Conservation (phyloP, 2,113 vertebrate genomes). For the Microcebus griseorufus region DNA sequence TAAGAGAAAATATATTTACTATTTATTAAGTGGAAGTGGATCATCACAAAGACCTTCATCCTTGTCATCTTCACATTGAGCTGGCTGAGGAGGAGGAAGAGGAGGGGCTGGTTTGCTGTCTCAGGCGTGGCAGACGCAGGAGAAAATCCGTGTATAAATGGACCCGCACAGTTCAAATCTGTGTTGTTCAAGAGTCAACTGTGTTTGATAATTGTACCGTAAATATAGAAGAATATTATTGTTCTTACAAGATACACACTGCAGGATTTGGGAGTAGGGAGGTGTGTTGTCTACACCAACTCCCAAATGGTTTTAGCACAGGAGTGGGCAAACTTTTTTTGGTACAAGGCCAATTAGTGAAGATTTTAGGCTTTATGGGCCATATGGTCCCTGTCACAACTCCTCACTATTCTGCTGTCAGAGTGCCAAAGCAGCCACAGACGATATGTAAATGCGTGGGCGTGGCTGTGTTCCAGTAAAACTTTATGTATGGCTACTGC, state of each 20-base stretch:
- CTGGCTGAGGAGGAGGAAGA: background rate
- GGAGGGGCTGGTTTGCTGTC: background rate
- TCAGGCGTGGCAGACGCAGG: background rate
- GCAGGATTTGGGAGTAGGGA: background rate
- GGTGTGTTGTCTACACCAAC: background rate
- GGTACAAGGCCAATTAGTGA: background rate
- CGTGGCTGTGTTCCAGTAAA: background rate
- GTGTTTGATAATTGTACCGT: background rate
- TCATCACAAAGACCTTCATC: background rate
- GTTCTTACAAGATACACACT: background rate
- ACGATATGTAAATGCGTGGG: background rate
- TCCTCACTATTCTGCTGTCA: background rate
- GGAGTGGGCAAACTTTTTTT: background rate
- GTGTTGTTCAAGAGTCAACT: background rate
- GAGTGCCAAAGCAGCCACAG: background rate
- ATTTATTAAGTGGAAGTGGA: background rate
- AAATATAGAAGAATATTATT: background rate
- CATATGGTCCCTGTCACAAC: background rate
- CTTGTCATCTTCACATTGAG: background rate
- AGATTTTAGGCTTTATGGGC: background rate
- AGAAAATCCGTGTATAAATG: background rate
- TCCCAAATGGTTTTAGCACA: background rate
- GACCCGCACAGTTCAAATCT: background rate
- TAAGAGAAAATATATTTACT: background rate
- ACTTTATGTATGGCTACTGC: background rate